phyloP scores from a whole-genome alignment of 2,797 vertebrate genomes.

The Sebastes hubbsi region DNA sequence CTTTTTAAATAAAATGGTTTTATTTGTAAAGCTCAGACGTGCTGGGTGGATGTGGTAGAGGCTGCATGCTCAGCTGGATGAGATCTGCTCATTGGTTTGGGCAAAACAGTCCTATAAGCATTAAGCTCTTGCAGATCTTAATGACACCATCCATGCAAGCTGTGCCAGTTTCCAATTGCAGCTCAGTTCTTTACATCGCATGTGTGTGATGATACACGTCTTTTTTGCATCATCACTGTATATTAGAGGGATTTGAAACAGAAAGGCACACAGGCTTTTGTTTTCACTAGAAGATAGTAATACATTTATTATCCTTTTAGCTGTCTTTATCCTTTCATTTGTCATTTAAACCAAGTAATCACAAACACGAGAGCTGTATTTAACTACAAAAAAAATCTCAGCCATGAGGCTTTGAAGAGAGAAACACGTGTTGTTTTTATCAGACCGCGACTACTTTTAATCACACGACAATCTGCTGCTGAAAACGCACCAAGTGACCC shows the following conservation, averaged over 20 bases:
- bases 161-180: constrained; percentile 37
- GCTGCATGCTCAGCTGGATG: not conserved
- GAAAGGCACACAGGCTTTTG: constrained; percentile 40
- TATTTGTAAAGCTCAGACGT: not conserved
- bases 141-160: constrained; percentile 39
- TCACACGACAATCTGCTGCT: constrained; percentile 44
- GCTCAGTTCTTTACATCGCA: constrained; percentile 41
- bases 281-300: constrained; percentile 7
- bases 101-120: constrained; percentile 6
- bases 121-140: constrained; percentile 54
- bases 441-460: constrained; percentile 32
- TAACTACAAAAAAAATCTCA: not conserved
- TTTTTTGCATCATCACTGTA: constrained; percentile 39
- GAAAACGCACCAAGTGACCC: constrained; percentile 31
- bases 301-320: constrained; percentile 19
- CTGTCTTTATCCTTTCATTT: constrained; percentile 11
- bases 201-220: constrained; percentile 26
- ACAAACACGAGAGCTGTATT: constrained; percentile 11
- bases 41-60: not conserved
- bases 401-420: not conserved
- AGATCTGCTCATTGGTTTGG: constrained; percentile 15
- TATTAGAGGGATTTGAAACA: constrained; percentile 57
- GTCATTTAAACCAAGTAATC: not conserved
- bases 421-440: constrained; percentile 16
- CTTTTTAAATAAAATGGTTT: not conserved